Base-by-base conservation (phyloP, 2,888 invertebrate genomes). In the Drosophila maculinotata region DNA sequence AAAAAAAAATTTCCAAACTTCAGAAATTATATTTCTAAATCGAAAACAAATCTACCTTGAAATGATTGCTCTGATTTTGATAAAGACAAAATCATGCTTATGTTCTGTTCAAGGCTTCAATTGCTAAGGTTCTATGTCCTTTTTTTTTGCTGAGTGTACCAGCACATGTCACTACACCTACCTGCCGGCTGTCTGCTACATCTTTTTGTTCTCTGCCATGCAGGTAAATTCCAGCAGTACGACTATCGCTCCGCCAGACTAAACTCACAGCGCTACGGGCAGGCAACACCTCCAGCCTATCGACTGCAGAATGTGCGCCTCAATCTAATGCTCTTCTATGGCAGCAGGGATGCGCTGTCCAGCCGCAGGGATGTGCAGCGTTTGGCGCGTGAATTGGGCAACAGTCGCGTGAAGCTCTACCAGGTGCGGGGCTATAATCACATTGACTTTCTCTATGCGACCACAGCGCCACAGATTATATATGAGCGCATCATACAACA, bases 341-440 rank as follows among this genome's bases (percentile, higher is more conserved):
- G 90, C 17, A 85, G 64, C 38, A 87, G 90, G 44, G 90, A 90
- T 76, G 76, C 69, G 2, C 56, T 81, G 14, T 58, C 77, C 62
- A 81, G 68, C 9, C 68, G 52, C 1, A 56, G 80, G 81, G 90
- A 90, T 71, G 87, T 89, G 44, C 71, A 80, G 17, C 84, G 70
- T 7, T 76, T 90, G 39, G 72, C 74, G 1, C 52, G 65, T 1
- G 79, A 87, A 9, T 54, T 90, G 45, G 74, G 71, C 51, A 86
- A 89, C 56, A 73, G 88, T 52, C 77, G 69, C 6, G 79, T 76
- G n/a, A 75, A 77, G 15, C 57, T 90, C 15, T 85, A 82, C 44
- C 88, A 88, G 59, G 70, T 90, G 51, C 86, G 70, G 1, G 90
- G 90, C 38, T 90, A 90, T 57, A 90, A 90, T 75, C 90, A 90